Evolutionary conservation across 30 jellyfish, hydroid and myxozoan species (phyloP), one percentile per base, ranked within the genome.

Genomic region (Phacellophora camtschatica): DNA sequence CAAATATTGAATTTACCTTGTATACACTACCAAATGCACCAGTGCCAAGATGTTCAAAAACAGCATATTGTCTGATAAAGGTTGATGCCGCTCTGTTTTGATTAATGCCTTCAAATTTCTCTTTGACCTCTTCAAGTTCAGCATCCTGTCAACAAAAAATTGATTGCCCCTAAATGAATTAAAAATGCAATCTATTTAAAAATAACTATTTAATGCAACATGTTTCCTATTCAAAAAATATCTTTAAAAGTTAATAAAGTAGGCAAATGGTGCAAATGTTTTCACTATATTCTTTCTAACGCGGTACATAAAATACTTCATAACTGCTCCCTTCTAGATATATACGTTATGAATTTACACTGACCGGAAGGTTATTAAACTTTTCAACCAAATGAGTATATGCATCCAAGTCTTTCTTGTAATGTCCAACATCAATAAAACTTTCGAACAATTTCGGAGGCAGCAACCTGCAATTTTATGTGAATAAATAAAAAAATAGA

Each of bases 11-110:
- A n/a, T n/a, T n/a, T 58, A 90, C 98, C 96, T 92, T 92, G 63
- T 92, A 92, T 5, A 92, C 98, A 76, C 95, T 84, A 19, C 98
- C 98, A 43, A 84, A 92, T 16, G 98, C 98, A 22, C 98, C 98
- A 45, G 92, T 77, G 2, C 98, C 98, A 43, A 92, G 86, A 71
- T 92, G 98, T 62, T 92, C 98, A 74, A 85, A 92, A 12, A 92
- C 98, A 6, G 98, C 98, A 73, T 92, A 92, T 13, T 85, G 95
- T 42, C 82, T 58, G 0, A 92, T 73, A 42, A 66, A 85, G 2
- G 81, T 70, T 5, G 87, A 77, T 15, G 98, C 91, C n/a, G 95
- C 96, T 77, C 85, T 85, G 82, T 92, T 84, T 32, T 84, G 96
- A 80, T 92, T 92, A 71, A 72, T 59, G 3, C 83, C 88, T 74